These are phyloP conservation scores for Temnothorax nylanderi DNA, from an alignment of 1,140 invertebrate genomes.

Conservation along the genomic window DNA sequence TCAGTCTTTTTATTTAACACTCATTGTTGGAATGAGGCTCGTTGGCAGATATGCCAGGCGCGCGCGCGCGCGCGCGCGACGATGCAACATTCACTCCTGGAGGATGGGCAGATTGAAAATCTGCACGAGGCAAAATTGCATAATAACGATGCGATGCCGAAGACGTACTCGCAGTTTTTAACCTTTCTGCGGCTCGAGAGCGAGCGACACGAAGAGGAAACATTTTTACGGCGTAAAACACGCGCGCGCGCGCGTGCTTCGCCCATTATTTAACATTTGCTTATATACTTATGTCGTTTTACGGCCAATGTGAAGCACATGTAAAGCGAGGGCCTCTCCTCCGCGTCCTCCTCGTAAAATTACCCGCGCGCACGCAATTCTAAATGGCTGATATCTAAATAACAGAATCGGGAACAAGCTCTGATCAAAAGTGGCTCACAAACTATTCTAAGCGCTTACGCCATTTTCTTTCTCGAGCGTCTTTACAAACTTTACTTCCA, in stretches of 20 bases:
- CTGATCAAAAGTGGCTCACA: background rate
- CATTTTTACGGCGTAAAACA: conserved; percentile 21
- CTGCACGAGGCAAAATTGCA: conserved; percentile 39
- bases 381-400: conserved; percentile 20
- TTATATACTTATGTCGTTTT: conserved; percentile 31
- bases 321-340: conserved; percentile 10
- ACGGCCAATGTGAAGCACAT: background rate
- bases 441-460: background rate
- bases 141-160: conserved; percentile 22
- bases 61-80: background rate
- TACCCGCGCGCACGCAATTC: background rate
- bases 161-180: conserved; percentile 33
- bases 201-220: background rate
- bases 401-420: conserved; percentile 12
- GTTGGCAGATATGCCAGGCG: background rate
- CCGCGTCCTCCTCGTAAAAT: conserved; percentile 16
- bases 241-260: background rate
- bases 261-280: conserved; percentile 44
- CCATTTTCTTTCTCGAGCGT: background rate
- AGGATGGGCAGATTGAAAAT: conserved; percentile 36
- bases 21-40: conserved; percentile 12
- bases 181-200: conserved; percentile 17
- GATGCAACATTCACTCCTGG: conserved; percentile 33
- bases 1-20: background rate
- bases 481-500: background rate